phyloP scores from a whole-genome alignment of 2,113 vertebrate species.

The Myotis davidii region DNA sequence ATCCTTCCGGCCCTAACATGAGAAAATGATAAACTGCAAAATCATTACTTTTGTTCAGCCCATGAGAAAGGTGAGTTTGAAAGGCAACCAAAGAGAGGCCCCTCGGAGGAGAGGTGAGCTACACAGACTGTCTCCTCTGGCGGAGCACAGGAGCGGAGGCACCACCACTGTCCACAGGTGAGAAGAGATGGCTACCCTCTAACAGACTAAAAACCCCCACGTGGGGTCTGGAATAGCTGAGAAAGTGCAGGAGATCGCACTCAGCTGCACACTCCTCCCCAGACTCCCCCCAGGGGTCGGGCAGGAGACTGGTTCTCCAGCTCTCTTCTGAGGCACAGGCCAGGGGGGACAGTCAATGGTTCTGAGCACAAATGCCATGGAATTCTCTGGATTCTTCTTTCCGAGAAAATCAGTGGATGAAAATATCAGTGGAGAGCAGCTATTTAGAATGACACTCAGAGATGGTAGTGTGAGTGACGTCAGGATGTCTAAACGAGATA shows the following conservation, averaged over 20 bases:
- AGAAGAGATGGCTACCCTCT: background rate
- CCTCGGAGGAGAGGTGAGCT: background rate
- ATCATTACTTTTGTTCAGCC: background rate
- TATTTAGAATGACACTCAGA: background rate
- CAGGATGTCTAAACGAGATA: background rate
- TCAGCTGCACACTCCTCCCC: background rate
- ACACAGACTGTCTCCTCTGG: background rate
- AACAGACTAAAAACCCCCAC: no score
- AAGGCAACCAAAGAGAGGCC: background rate
- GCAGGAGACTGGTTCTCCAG: background rate
- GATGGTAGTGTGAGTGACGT: background rate
- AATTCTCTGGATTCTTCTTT: background rate
- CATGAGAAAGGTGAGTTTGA: background rate
- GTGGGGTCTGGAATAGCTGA: background rate
- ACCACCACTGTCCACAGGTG: fast-evolving
- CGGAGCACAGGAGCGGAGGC: background rate
- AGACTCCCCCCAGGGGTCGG: background rate
- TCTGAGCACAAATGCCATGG: background rate
- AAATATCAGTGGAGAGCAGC: background rate
- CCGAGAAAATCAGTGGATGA: background rate
- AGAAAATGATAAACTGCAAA: slow-evolving; percentile 20
- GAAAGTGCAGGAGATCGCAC: background rate
- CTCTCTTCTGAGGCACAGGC: no score
- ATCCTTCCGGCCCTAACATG: background rate
- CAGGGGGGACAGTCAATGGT: background rate